Conservation (phyloP, 2,888 invertebrate genomes). For the Tyria jacobaeae region DNA sequence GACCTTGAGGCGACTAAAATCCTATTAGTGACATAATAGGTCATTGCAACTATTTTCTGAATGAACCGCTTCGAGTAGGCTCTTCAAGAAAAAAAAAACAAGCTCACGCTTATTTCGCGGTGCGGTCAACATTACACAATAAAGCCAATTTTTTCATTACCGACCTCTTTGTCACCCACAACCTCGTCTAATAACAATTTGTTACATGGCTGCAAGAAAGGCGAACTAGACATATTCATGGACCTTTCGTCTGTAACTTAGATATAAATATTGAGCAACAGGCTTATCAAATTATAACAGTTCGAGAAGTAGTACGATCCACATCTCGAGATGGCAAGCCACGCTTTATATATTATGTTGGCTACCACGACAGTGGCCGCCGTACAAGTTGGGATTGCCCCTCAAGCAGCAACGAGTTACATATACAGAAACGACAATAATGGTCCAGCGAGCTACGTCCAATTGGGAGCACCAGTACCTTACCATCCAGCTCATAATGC, state of each 20-base stretch:
- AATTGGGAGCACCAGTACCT: slow-evolving; percentile 67
- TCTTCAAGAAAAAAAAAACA: slow-evolving; percentile 59
- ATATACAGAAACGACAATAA: slow-evolving; percentile 82
- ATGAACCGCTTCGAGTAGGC: slow-evolving; percentile 41
- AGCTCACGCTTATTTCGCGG: slow-evolving; percentile 66
- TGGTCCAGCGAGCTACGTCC: slow-evolving; percentile 79
- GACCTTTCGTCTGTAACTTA: slow-evolving; percentile 73
- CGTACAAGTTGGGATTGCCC: slow-evolving; percentile 75
- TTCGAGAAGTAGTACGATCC: slow-evolving; percentile 65
- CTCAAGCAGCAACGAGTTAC: slow-evolving; percentile 85
- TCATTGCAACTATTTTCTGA: slow-evolving; percentile 39
- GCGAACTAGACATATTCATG: slow-evolving; percentile 66
- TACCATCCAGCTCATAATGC: slow-evolving; percentile 67
- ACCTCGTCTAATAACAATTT: slow-evolving; percentile 82
- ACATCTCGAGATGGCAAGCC: slow-evolving; percentile 76
- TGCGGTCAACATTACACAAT: slow-evolving; percentile 72
- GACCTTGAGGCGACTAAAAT: slow-evolving; percentile 1
- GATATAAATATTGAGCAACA: slow-evolving; percentile 84
- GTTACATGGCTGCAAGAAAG: slow-evolving; percentile 81
- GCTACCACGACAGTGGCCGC: slow-evolving; percentile 62
- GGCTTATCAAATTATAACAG: slow-evolving; percentile 78
- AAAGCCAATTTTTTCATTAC: slow-evolving; percentile 70
- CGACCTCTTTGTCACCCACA: slow-evolving; percentile 79
- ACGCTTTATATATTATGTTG: slow-evolving; percentile 63
- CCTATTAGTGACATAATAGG: slow-evolving; percentile 39